These are phyloP conservation scores for Leptogaster cylindrica DNA, from an alignment of 2,888 invertebrate species.

Conservation along the genomic window DNA sequence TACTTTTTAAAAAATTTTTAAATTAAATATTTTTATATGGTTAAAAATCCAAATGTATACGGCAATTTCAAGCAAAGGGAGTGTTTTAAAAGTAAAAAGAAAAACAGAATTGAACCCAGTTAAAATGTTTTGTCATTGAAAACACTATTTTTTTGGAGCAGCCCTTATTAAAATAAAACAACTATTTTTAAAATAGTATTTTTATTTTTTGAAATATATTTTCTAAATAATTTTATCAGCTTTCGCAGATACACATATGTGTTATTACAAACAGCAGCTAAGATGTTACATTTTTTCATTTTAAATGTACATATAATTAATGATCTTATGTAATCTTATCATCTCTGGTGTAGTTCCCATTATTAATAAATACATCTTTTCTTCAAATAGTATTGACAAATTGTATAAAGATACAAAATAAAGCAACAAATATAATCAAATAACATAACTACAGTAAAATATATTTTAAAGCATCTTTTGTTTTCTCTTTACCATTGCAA, in stretches of 20 bases:
- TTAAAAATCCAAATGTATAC: too few species aligned
- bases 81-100: too few species aligned
- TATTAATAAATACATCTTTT: too few species aligned
- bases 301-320: constrained; percentile 25
- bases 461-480: constrained; percentile 35
- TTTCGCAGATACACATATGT: constrained; percentile 37
- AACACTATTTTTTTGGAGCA: too few species aligned
- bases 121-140: too few species aligned
- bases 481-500: too few species aligned
- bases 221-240: constrained; percentile 41
- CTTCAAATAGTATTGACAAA: constrained; percentile 17
- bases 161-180: too few species aligned
- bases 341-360: constrained; percentile 10
- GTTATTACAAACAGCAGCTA: constrained; percentile 40
- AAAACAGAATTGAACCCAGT: too few species aligned
- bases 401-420: constrained; percentile 35
- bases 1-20: too few species aligned
- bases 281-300: constrained; percentile 3
- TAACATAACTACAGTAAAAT: constrained; percentile 33
- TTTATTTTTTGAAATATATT: constrained; percentile 38
- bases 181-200: constrained; percentile 37
- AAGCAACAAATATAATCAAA: constrained; percentile 36
- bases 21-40: too few species aligned
- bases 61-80: too few species aligned
- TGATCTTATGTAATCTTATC: constrained; percentile 21